Evolutionary conservation across 2,797 vertebrate species (phyloP).

Genomic region (Synanceia verrucosa): DNA sequence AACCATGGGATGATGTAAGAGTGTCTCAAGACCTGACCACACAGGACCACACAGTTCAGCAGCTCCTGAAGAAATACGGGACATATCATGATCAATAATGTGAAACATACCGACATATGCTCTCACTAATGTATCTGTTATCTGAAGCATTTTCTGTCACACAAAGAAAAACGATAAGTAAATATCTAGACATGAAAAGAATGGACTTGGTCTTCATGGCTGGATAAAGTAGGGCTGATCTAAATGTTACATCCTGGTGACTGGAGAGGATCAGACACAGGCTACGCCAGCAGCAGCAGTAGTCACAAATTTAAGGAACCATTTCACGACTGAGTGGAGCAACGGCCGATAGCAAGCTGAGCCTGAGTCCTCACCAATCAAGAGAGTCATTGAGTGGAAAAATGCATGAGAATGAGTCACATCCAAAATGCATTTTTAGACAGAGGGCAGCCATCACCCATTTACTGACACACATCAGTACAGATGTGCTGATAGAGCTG

Average conservation of each 20-base stretch:
- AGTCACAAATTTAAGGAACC: constrained; percentile 35
- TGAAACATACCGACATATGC: not conserved
- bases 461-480: constrained; percentile 8
- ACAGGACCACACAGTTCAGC: not conserved
- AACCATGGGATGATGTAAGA: too few relatives aligned
- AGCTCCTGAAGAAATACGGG: not conserved
- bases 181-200: not conserved
- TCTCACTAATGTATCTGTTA: not conserved
- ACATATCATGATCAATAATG: not conserved
- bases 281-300: not conserved
- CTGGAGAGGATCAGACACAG: not conserved
- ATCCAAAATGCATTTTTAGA: constrained; percentile 13
- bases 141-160: not conserved
- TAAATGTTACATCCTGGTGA: not conserved
- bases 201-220: too few relatives aligned
- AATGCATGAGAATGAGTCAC: constrained; percentile 15
- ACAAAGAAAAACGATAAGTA: not conserved
- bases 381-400: constrained; percentile 44
- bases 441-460: not conserved
- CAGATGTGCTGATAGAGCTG: not conserved
- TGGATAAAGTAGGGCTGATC: not conserved
- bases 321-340: constrained; percentile 62
- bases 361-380: constrained; percentile 27
- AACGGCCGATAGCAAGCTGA: constrained; percentile 40
- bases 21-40: not conserved